Percentiles rank a stretch among this genome's conserved stretches.
Conservation (phyloP, 2,888 invertebrate species). For the Perizoma flavofasciatum region DNA sequence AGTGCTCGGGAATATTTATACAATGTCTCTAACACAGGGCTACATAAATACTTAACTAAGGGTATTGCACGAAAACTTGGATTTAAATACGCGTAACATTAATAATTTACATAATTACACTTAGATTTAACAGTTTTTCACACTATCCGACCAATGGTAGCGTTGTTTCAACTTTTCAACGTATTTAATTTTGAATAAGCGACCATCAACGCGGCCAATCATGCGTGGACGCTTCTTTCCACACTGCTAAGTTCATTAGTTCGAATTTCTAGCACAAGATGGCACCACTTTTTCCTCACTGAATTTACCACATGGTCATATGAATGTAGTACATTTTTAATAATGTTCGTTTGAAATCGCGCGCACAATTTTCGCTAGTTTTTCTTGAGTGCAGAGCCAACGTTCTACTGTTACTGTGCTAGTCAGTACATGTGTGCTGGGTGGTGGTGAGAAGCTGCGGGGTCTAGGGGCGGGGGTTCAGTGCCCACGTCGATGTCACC, state of each 20-base stretch:
- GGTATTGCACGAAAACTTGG: slow-evolving; percentile 79
- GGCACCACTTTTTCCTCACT: background rate
- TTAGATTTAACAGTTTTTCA: slow-evolving; percentile 43
- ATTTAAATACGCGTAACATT: slow-evolving; percentile 59
- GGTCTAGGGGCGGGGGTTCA: slow-evolving; percentile 68
- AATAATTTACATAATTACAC: slow-evolving; percentile 81
- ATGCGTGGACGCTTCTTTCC: slow-evolving; percentile 3
- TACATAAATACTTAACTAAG: slow-evolving; percentile 81
- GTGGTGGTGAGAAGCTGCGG: slow-evolving; percentile 45
- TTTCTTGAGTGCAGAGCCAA: background rate
- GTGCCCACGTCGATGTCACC: slow-evolving; percentile 81
- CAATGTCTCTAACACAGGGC: slow-evolving; percentile 67
- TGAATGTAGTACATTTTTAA: no score
- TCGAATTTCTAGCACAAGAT: slow-evolving; percentile 5
- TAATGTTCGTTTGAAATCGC: no score
- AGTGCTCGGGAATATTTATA: slow-evolving; percentile 63
- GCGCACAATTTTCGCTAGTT: background rate
- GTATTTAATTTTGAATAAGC: slow-evolving; percentile 11
- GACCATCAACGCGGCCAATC: no score
- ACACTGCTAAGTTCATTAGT: slow-evolving; percentile 3
- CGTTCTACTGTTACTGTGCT: slow-evolving; percentile 3
- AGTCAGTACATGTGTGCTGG: slow-evolving; percentile 40
- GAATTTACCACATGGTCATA: background rate
- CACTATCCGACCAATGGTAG: slow-evolving; percentile 5
- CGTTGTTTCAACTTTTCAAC: background rate